These are phyloP conservation scores for Rhynchonycteris naso DNA, from an alignment of 2,797 vertebrate genomes.

Conservation along the genomic window DNA sequence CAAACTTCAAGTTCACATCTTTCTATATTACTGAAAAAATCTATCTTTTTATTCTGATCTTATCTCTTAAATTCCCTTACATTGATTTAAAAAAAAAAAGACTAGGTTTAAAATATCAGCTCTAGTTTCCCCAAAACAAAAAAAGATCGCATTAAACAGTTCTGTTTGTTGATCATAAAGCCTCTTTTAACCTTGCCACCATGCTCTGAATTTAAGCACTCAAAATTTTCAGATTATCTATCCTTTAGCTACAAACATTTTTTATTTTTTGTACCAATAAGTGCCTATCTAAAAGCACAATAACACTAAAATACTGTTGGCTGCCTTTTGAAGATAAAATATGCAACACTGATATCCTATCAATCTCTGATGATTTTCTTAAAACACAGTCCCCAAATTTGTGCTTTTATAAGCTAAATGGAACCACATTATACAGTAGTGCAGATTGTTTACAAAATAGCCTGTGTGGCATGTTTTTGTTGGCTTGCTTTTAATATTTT, in stretches of 20 bases:
- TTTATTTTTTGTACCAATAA: slow-evolving; percentile 9
- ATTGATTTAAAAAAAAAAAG: slow-evolving; percentile 63
- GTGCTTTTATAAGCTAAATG: not conserved
- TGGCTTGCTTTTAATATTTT: slow-evolving; percentile 17
- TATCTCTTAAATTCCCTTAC: slow-evolving; percentile 77
- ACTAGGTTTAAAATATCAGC: slow-evolving; percentile 79
- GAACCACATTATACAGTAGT: not conserved
- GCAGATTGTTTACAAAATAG: slow-evolving; percentile 48
- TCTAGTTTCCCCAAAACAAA: slow-evolving; percentile 75
- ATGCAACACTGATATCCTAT: not conserved
- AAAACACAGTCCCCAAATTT: not conserved
- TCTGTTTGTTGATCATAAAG: slow-evolving; percentile 73
- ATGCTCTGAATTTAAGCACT: slow-evolving; percentile 35
- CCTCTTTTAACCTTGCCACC: slow-evolving; percentile 57
- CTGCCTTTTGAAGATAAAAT: slow-evolving; percentile 26
- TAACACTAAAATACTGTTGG: not conserved
- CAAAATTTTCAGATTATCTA: slow-evolving; percentile 29
- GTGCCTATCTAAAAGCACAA: not conserved
- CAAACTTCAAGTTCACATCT: slow-evolving; percentile 57
- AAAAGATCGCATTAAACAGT: slow-evolving; percentile 74
- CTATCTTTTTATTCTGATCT: slow-evolving; percentile 72
- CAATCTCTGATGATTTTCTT: not conserved
- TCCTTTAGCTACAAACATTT: slow-evolving; percentile 15
- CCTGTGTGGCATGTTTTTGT: not conserved
- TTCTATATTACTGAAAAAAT: slow-evolving; percentile 77